phyloP scores from a whole-genome alignment of 2,797 vertebrate species.

The Masticophis lateralis region DNA sequence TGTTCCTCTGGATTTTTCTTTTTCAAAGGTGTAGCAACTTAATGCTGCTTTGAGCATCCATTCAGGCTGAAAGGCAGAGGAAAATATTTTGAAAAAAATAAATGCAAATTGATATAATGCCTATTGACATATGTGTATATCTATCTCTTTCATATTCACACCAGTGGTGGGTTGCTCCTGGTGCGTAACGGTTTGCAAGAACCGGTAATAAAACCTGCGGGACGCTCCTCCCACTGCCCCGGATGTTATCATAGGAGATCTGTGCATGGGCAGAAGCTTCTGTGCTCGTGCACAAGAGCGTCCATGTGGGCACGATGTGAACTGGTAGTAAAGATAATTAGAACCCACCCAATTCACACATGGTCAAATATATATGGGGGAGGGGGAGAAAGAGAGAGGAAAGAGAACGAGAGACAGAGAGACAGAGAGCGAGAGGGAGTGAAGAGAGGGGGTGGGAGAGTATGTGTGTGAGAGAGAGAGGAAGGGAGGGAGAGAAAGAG shows the following conservation, averaged over 20 bases:
- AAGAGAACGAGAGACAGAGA: background rate
- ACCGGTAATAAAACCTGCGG: too few relatives aligned
- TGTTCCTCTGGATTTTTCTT: background rate
- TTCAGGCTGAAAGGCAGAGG: background rate
- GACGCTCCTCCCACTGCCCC: too few relatives aligned
- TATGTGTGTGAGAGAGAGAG: too few relatives aligned
- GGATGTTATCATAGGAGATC: too few relatives aligned
- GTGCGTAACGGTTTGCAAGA: too few relatives aligned
- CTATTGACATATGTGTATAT: background rate
- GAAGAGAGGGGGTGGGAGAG: background rate
- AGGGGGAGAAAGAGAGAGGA: background rate
- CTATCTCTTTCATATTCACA: background rate
- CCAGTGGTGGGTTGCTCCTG: too few relatives aligned
- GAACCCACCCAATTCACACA: background rate
- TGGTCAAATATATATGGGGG: background rate
- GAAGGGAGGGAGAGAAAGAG: background rate
- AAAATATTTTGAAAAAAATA: background rate
- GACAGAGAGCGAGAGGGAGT: too few relatives aligned
- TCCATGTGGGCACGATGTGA: too few relatives aligned
- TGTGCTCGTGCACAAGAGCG: too few relatives aligned
- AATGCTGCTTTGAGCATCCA: background rate
- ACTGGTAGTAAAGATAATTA: too few relatives aligned
- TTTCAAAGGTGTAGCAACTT: background rate
- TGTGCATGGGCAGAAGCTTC: too few relatives aligned
- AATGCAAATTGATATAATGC: background rate